Evolutionary conservation across 2,113 vertebrate genomes (phyloP).

Genomic region (Otus sunia): DNA sequence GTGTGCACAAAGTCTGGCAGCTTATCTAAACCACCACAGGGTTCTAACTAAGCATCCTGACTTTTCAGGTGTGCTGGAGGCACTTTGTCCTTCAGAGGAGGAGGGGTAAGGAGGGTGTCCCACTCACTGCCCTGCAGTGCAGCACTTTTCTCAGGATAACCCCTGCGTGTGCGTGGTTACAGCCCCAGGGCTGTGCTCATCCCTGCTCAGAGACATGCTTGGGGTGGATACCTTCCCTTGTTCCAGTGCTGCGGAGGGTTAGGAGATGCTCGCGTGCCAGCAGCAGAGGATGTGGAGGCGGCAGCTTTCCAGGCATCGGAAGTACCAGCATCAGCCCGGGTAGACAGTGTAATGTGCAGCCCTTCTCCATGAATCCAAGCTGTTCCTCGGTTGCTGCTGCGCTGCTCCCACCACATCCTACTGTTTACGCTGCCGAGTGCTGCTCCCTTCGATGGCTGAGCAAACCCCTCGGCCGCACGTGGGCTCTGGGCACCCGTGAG

Average conservation of each 20-base stretch:
- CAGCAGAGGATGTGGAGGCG: slow-evolving; percentile 67
- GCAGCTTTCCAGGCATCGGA: slow-evolving; percentile 69
- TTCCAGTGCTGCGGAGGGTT: not conserved
- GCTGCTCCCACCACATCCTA: slow-evolving; percentile 27
- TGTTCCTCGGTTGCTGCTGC: slow-evolving; percentile 61
- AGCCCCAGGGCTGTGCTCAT: not conserved
- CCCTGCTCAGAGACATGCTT: rapidly evolving
- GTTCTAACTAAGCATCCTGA: not conserved
- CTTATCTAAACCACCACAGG: not conserved
- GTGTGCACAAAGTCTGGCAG: not conserved
- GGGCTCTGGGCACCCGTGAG: not conserved
- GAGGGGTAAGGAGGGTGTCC: not conserved
- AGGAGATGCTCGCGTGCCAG: not conserved
- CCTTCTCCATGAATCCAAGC: slow-evolving; percentile 61
- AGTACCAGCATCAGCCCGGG: slow-evolving; percentile 64
- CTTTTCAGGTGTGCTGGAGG: not conserved
- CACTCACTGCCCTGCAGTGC: rapidly evolving
- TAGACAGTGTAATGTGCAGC: slow-evolving; percentile 65
- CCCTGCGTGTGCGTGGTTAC: not conserved
- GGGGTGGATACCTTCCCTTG: not conserved
- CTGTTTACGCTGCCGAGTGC: not conserved
- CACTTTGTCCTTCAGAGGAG: not conserved
- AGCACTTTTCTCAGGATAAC: not conserved
- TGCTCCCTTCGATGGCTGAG: slow-evolving; percentile 61
- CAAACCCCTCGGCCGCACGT: not conserved